Conservation (phyloP, 37 sponge, comb jelly and placozoan genomes). For the Agelas oroides region DNA sequence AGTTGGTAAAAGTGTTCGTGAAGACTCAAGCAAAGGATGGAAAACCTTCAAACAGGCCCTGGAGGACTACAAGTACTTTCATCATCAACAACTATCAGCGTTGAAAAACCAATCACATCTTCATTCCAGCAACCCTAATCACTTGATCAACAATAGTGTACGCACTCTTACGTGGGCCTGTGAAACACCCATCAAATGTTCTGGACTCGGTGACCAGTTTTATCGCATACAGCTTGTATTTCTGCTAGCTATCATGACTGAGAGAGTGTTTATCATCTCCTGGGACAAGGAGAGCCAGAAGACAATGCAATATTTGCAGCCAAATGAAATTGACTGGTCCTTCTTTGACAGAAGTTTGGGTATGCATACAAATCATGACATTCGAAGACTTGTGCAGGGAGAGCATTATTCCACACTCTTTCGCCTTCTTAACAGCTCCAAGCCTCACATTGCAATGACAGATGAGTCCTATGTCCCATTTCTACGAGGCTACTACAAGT, state of each 20-base stretch:
- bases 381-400: not conserved
- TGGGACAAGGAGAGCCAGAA: constrained; percentile 15
- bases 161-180: constrained; percentile 56
- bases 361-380: not conserved
- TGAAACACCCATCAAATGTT: constrained; percentile 4
- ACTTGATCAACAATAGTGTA: not conserved
- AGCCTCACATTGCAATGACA: not conserved
- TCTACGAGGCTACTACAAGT: not conserved
- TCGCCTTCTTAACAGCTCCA: not conserved
- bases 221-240: not conserved
- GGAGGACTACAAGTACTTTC: too few relatives aligned
- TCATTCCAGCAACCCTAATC: too few relatives aligned
- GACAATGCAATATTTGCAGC: constrained; percentile 14
- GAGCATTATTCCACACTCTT: not conserved
- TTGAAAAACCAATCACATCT: too few relatives aligned
- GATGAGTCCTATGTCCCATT: constrained; percentile 2
- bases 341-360: constrained; percentile 6
- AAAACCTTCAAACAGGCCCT: too few relatives aligned
- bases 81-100: too few relatives aligned
- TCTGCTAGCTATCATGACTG: constrained; percentile 27
- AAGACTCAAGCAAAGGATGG: too few relatives aligned
- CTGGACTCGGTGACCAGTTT: constrained; percentile 50
- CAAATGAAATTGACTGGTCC: constrained; percentile 41
- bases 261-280: constrained; percentile 32
- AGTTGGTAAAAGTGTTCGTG: too few relatives aligned